Evolutionary conservation across 2,888 invertebrate species (phyloP).

Genomic region (Tetrapedia diversipes): DNA sequence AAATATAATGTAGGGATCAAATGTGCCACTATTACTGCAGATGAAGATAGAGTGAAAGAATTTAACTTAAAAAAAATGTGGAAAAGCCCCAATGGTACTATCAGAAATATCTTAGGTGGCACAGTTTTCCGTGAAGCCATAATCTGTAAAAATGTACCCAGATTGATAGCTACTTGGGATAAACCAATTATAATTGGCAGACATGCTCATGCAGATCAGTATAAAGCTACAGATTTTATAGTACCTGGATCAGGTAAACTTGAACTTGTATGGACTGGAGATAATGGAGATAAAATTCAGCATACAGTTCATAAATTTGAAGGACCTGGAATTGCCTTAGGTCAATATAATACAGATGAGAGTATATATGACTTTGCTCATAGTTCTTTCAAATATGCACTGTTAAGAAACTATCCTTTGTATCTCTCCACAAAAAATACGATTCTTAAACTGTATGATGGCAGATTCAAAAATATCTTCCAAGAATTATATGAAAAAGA

Average conservation of each 20-base stretch:
- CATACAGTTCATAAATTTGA: conserved; percentile 93
- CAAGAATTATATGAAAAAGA: conserved; percentile 96
- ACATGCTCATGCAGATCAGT: conserved; percentile 99
- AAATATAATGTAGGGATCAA: conserved; percentile 99
- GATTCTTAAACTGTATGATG: conserved; percentile 97
- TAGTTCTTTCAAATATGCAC: conserved; percentile 95
- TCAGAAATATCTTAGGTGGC: conserved; percentile 93
- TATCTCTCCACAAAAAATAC: conserved; percentile 99
- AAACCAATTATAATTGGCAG: conserved; percentile 99
- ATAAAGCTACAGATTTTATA: conserved; percentile 98
- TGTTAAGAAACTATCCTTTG: conserved; percentile 92
- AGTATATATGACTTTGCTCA: conserved; percentile 97
- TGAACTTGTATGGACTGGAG: conserved; percentile 91
- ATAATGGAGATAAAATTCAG: conserved; percentile 86
- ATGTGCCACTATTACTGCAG: conserved; percentile 99
- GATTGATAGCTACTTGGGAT: conserved; percentile 96
- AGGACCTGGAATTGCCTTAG: conserved; percentile 95
- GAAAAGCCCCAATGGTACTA: conserved; percentile 95
- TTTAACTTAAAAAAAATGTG: conserved; percentile 95
- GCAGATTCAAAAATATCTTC: conserved; percentile 98
- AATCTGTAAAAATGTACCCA: conserved; percentile 96
- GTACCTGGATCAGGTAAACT: conserved; percentile 96
- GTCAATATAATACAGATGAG: conserved; percentile 98
- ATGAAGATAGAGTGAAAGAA: conserved; percentile 97
- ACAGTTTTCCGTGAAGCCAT: conserved; percentile 94